A percentile compares a stretch with the other conserved stretches of the same genome.
Conservation (phyloP, 2,888 invertebrate species). For the Cataglyphis livida region DNA sequence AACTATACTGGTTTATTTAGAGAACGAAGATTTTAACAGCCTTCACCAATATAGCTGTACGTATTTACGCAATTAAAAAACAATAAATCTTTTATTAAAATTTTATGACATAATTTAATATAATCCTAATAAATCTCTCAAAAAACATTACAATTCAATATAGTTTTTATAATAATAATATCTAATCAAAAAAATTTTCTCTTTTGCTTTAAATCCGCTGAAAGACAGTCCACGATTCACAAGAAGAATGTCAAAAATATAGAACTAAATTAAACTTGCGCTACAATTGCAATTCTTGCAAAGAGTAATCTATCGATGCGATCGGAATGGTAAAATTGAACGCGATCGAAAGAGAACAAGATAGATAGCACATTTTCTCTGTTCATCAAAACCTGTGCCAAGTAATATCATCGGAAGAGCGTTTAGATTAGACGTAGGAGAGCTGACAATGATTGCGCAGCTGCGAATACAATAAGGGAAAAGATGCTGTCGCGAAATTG, state of each 20-base stretch:
- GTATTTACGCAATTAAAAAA: neutral
- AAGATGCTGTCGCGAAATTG: constrained; percentile 35
- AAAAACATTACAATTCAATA: neutral
- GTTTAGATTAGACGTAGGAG: neutral
- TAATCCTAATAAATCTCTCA: neutral
- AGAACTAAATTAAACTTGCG: neutral
- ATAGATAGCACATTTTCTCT: neutral
- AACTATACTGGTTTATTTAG: constrained; percentile 18
- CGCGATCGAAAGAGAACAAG: constrained; percentile 24
- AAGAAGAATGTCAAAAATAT: neutral
- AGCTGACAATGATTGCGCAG: constrained; percentile 30
- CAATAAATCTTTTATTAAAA: too few species aligned
- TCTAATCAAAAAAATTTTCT: neutral
- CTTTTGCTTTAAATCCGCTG: neutral
- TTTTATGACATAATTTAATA: neutral
- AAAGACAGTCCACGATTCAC: neutral
- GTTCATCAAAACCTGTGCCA: neutral
- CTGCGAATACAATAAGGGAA: constrained; percentile 6
- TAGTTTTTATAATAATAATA: neutral
- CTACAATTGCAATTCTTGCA: neutral
- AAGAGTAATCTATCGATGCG: neutral
- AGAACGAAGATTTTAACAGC: constrained; percentile 22
- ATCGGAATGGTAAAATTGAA: constrained; percentile 2
- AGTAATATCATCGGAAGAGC: constrained; percentile 20
- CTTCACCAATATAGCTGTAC: neutral